Conservation (phyloP, 2,888 invertebrate genomes). For the Caenorhabditis macrosperma region DNA sequence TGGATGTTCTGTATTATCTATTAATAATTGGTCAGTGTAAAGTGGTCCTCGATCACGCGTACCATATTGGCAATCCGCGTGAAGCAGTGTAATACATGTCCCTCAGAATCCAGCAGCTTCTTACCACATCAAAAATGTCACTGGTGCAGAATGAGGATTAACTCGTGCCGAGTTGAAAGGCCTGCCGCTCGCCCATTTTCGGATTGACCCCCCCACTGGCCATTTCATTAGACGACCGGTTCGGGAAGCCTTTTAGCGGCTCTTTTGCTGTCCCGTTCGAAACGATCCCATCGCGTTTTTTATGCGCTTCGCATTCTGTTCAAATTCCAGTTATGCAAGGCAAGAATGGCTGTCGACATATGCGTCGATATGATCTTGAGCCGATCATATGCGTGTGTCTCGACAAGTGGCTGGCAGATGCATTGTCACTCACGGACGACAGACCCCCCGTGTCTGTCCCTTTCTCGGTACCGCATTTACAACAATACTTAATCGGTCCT, state of each 20-base stretch:
- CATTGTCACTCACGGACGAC: constrained; percentile 55
- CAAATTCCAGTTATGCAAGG: constrained; percentile 58
- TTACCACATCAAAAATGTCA: constrained; percentile 35
- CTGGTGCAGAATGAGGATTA: constrained; percentile 52
- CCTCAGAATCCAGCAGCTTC: neutral
- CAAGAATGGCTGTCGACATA: constrained; percentile 50
- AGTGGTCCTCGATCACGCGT: neutral
- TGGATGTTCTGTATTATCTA: neutral
- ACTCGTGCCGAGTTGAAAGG: constrained; percentile 38
- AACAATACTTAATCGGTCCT: constrained; percentile 48
- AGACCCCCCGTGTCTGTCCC: neutral
- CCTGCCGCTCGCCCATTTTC: constrained; percentile 53
- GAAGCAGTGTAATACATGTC: neutral
- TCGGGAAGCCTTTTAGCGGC: constrained; percentile 24
- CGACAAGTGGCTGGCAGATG: constrained; percentile 64
- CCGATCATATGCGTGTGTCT: constrained; percentile 41
- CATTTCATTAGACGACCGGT: constrained; percentile 50
- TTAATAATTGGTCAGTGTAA: constrained; percentile 9
- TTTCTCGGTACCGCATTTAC: constrained; percentile 43
- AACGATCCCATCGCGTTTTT: constrained; percentile 38
- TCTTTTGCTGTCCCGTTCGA: constrained; percentile 3
- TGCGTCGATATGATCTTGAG: constrained; percentile 60
- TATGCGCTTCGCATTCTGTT: constrained; percentile 25
- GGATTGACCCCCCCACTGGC: constrained; percentile 52
- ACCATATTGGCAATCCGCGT: neutral